Evolutionary conservation across 2,797 vertebrate genomes (phyloP).

Genomic region (Sciurus vulgaris): DNA sequence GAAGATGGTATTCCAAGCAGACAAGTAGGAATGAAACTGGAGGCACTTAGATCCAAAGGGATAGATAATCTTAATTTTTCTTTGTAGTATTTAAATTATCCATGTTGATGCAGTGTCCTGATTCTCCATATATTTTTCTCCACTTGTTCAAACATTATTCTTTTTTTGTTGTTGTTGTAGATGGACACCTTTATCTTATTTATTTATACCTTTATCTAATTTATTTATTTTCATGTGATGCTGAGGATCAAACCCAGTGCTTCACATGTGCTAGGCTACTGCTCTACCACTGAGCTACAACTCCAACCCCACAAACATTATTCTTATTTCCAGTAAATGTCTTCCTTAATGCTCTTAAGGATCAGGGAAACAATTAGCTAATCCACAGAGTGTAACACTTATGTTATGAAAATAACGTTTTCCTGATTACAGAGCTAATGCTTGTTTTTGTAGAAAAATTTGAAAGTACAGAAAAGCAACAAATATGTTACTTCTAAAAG

Average conservation of each 20-base stretch:
- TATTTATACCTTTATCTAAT: no score
- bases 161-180: no score
- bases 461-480: conserved; percentile 37
- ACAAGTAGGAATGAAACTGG: neutral
- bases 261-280: no score
- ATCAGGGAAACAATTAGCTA: neutral
- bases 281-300: no score
- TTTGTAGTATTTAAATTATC: neutral
- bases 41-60: neutral
- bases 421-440: neutral
- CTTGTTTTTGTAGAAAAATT: conserved; percentile 18
- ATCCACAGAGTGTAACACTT: neutral
- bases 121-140: neutral
- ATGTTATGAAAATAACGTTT: conserved; percentile 39
- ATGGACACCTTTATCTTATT: no score
- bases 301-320: neutral
- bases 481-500: conserved; percentile 10
- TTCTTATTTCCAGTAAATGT: neutral
- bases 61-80: neutral
- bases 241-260: no score
- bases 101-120: neutral
- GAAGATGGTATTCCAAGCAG: neutral
- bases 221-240: no score
- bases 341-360: conserved; percentile 30
- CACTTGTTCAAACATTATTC: neutral